These are phyloP conservation scores for Dryadula phaetusa DNA, from an alignment of 2,888 invertebrate genomes.

Conservation along the genomic window DNA sequence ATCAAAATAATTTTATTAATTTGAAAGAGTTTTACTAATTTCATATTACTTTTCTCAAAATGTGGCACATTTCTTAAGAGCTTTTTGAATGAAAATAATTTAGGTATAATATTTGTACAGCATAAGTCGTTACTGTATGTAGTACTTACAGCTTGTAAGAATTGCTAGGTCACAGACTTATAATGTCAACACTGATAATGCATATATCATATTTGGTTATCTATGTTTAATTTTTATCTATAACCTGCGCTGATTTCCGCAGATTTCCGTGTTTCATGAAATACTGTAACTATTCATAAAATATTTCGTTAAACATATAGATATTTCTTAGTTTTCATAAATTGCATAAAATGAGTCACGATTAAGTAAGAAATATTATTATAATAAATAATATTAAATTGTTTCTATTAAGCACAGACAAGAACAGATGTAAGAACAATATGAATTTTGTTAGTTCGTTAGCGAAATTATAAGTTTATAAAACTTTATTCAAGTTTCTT, in stretches of 20 bases:
- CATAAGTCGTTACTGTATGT: too few species aligned
- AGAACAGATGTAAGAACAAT: conserved; percentile 65
- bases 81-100: too few species aligned
- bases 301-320: conserved; percentile 48
- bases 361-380: conserved; percentile 44
- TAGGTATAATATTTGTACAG: too few species aligned
- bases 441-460: conserved; percentile 67
- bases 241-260: conserved; percentile 57
- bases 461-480: conserved; percentile 59
- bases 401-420: conserved; percentile 51
- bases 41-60: too few species aligned
- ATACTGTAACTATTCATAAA: conserved; percentile 57
- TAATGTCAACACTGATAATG: not conserved
- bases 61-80: too few species aligned
- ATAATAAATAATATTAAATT: conserved; percentile 45
- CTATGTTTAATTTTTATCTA: conserved; percentile 36
- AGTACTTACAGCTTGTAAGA: too few species aligned
- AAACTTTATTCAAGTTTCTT: conserved; percentile 54
- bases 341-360: conserved; percentile 36
- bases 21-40: too few species aligned
- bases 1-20: too few species aligned
- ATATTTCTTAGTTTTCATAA: conserved; percentile 33
- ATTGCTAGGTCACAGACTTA: not conserved
- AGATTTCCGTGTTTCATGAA: conserved; percentile 72
- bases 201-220: conserved; percentile 6